A percentile compares a stretch with the other conserved stretches of the same genome.
phyloP scores from a whole-genome alignment of 2,113 vertebrate genomes.

The Eleginops maclovinus region DNA sequence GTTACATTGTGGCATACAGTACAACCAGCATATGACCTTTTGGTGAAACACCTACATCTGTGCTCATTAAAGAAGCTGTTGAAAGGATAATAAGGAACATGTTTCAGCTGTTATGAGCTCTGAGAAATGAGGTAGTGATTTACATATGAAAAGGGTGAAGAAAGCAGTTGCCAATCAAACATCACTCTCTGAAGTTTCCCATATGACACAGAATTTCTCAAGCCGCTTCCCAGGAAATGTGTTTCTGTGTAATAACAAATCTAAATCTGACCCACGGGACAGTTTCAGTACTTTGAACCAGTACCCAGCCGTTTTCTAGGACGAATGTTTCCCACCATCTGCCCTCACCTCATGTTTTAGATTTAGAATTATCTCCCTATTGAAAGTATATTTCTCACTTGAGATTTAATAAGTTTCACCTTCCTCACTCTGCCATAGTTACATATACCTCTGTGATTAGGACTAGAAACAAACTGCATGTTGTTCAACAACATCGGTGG shows the following conservation, averaged over 20 bases:
- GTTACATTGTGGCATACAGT: not conserved
- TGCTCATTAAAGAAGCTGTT: constrained; percentile 12
- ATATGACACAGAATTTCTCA: constrained; percentile 33
- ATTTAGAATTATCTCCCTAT: constrained; percentile 32
- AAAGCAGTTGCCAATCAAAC: constrained; percentile 15
- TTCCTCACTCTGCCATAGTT: too few species aligned
- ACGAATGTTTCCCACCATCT: constrained; percentile 66
- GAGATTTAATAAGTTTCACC: constrained; percentile 10
- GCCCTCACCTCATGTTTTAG: constrained; percentile 21
- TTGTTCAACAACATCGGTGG: too few species aligned
- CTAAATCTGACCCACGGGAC: constrained; percentile 58
- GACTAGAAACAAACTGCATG: not conserved
- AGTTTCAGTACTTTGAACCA: constrained; percentile 44
- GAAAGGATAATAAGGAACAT: not conserved
- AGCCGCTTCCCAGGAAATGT: constrained; percentile 36
- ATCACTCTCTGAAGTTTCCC: constrained; percentile 28
- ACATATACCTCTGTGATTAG: not conserved
- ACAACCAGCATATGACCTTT: constrained; percentile 14
- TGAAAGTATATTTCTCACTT: constrained; percentile 12
- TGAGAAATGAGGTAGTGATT: constrained; percentile 3
- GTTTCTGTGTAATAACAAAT: constrained; percentile 62
- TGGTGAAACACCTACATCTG: not conserved
- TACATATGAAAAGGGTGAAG: not conserved
- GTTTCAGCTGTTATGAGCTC: constrained; percentile 12
- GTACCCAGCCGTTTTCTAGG: constrained; percentile 12